phyloP scores from a whole-genome alignment of 2,888 invertebrate genomes.

The Meloe dianella region DNA sequence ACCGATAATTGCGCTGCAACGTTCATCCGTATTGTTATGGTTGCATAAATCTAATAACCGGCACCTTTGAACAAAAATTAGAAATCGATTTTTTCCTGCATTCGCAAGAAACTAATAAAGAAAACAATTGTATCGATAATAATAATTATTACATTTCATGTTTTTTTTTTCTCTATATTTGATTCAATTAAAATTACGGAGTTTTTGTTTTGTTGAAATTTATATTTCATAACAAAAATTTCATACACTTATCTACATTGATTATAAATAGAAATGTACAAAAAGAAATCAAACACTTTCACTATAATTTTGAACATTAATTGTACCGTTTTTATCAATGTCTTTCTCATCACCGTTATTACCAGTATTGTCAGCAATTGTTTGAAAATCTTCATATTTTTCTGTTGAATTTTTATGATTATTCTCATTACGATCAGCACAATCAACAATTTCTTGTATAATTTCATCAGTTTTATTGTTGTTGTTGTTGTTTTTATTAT shows the following conservation, averaged over 20 bases:
- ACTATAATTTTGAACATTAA: conserved; percentile 21
- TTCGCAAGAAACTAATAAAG: not conserved
- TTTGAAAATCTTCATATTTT: not conserved
- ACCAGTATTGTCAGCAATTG: not conserved
- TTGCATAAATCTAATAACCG: not conserved
- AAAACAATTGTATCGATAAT: not conserved
- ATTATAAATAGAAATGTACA: conserved; percentile 27
- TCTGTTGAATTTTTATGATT: not conserved
- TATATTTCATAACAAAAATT: conserved; percentile 9
- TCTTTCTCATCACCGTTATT: not conserved
- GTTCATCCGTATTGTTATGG: conserved; percentile 1
- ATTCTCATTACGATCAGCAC: not conserved
- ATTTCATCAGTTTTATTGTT: conserved; percentile 13
- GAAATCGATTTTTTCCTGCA: not conserved
- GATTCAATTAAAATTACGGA: not conserved
- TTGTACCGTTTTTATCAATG: conserved; percentile 10
- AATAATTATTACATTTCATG: not conserved
- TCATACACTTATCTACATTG: conserved; percentile 27
- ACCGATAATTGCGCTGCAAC: not conserved
- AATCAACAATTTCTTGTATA: conserved; percentile 9
- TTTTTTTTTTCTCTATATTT: not conserved
- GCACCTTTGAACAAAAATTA: not conserved
- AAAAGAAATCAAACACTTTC: conserved; percentile 29
- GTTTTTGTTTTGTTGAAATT: not conserved
- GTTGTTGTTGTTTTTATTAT: conserved; percentile 16